Conservation (phyloP, 2,888 invertebrate species). For the Cryptophagus acutangulus region DNA sequence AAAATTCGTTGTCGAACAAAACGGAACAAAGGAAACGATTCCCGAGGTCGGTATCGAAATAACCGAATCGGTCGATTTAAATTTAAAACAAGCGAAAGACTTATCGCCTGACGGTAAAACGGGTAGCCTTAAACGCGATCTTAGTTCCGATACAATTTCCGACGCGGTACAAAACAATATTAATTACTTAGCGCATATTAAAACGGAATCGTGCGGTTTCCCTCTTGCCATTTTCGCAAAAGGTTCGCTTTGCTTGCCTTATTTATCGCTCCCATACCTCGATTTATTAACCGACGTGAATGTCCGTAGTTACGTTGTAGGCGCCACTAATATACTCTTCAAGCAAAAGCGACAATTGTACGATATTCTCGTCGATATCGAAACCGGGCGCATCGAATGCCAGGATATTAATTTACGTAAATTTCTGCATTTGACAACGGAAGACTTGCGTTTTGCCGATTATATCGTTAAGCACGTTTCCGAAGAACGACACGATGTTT, state of each 20-base stretch:
- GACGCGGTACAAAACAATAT: slow-evolving; percentile 58
- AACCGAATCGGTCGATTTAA: slow-evolving; percentile 44
- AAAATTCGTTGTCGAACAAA: slow-evolving; percentile 12
- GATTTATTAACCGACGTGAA: slow-evolving; percentile 85
- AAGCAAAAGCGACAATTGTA: slow-evolving; percentile 90
- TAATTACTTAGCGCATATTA: slow-evolving; percentile 59
- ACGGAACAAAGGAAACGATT: slow-evolving; percentile 27
- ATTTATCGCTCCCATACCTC: slow-evolving; percentile 89
- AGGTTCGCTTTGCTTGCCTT: slow-evolving; percentile 92
- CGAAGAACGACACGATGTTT: slow-evolving; percentile 62
- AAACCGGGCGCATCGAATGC: slow-evolving; percentile 77
- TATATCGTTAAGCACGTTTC: slow-evolving; percentile 75
- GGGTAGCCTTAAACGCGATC: slow-evolving; percentile 63
- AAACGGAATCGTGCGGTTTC: slow-evolving; percentile 74
- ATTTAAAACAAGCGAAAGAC: slow-evolving; percentile 14
- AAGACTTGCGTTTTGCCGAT: slow-evolving; percentile 93
- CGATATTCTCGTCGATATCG: slow-evolving; percentile 88
- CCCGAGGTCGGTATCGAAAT: slow-evolving; percentile 42
- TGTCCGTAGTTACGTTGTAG: slow-evolving; percentile 82
- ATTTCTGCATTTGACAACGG: slow-evolving; percentile 84
- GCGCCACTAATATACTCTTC: slow-evolving; percentile 98
- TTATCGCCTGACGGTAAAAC: slow-evolving; percentile 28
- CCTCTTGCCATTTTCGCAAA: slow-evolving; percentile 82
- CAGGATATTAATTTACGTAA: slow-evolving; percentile 74
- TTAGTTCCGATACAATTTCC: slow-evolving; percentile 61